Percentiles rank a stretch among this genome's conserved stretches.
phyloP scores from a whole-genome alignment of 2,113 vertebrate genomes.

The Heloderma charlesbogerti region DNA sequence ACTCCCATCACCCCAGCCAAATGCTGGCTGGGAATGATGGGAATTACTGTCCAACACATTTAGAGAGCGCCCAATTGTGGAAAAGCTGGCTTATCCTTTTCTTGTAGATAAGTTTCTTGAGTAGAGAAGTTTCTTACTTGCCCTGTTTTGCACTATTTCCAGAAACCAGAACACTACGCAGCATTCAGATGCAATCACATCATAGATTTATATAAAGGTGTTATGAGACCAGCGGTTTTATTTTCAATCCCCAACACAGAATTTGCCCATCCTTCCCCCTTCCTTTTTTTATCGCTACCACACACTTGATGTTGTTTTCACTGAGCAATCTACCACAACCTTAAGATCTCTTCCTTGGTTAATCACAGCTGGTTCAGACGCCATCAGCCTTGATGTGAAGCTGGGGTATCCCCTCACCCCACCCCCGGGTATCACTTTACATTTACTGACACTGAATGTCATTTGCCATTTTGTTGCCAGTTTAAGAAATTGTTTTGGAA shows the following conservation, averaged over 20 bases:
- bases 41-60: no score
- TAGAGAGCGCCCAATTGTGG: no score
- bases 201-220: no score
- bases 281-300: no score
- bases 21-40: no score
- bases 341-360: background rate
- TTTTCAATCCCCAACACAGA: background rate
- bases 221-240: background rate
- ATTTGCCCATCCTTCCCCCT: background rate
- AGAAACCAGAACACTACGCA: background rate
- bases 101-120: no score
- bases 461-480: background rate
- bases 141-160: background rate
- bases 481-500: background rate
- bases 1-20: no score
- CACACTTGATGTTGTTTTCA: background rate
- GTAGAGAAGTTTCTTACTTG: background rate
- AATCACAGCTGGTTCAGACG: background rate
- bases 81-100: no score
- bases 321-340: background rate
- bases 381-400: background rate
- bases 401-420: background rate
- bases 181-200: no score
- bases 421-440: background rate
- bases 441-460: background rate